A percentile compares a stretch with the other conserved stretches of the same genome.
phyloP scores from a whole-genome alignment of 2,797 vertebrate genomes.

The Acipenser transmontanus region DNA sequence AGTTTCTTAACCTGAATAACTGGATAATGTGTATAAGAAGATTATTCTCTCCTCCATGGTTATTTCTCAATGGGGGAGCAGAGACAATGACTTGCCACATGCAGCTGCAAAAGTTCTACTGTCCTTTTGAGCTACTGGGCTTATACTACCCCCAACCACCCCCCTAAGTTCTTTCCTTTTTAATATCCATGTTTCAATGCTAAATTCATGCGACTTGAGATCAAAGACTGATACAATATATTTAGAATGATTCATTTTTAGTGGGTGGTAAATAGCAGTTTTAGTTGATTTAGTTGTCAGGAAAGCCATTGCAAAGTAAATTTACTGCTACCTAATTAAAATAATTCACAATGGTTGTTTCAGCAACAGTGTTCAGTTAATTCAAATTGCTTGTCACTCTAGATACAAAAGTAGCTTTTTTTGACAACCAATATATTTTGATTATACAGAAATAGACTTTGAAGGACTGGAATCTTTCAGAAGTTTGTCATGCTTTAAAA shows the following conservation, averaged over 20 bases:
- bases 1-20: slow-evolving; percentile 44
- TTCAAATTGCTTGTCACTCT: too few species aligned
- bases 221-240: background rate
- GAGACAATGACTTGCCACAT: slow-evolving; percentile 35
- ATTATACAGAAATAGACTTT: too few species aligned
- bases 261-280: background rate
- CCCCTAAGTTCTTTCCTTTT: slow-evolving; percentile 39
- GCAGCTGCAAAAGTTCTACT: slow-evolving; percentile 30
- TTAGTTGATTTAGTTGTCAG: too few species aligned
- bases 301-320: too few species aligned
- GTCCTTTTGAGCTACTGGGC: slow-evolving; percentile 28
- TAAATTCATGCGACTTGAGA: background rate
- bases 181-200: background rate
- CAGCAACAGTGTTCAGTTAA: too few species aligned
- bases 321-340: too few species aligned
- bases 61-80: slow-evolving; percentile 21
- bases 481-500: too few species aligned
- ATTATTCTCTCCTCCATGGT: slow-evolving; percentile 39
- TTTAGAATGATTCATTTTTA: background rate
- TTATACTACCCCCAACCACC: background rate
- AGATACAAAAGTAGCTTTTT: too few species aligned
- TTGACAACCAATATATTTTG: too few species aligned
- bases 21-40: slow-evolving; percentile 38
- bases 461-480: too few species aligned
- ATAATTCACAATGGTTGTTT: too few species aligned